phyloP scores from a whole-genome alignment of 2,797 vertebrate genomes.

The Neosilurus mollespiculum region DNA sequence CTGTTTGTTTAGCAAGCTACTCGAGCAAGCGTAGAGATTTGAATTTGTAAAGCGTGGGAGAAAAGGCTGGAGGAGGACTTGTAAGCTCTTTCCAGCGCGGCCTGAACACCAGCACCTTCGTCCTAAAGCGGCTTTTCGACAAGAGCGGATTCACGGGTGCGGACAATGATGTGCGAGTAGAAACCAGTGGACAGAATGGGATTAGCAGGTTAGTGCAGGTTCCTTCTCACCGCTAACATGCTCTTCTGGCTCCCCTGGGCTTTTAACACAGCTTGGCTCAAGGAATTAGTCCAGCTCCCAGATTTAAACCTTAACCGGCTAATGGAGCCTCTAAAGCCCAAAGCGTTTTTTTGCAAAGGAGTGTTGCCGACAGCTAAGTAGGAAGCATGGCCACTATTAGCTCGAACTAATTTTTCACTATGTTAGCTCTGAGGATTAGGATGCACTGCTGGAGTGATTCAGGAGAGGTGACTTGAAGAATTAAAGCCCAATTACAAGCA shows the following conservation, averaged over 20 bases:
- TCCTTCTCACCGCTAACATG: constrained; percentile 47
- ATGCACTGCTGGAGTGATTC: constrained; percentile 65
- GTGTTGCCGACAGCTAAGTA: constrained; percentile 50
- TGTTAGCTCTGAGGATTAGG: constrained; percentile 76
- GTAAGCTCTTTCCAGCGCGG: constrained; percentile 54
- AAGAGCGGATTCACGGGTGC: constrained; percentile 54
- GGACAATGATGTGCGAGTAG: constrained; percentile 53
- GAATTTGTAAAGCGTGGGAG: constrained; percentile 60
- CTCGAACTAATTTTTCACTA: constrained; percentile 80
- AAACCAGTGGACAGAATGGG: constrained; percentile 63
- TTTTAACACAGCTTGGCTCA: constrained; percentile 52
- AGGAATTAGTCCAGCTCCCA: constrained; percentile 62
- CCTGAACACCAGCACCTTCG: constrained; percentile 50
- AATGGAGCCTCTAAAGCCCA: constrained; percentile 64
- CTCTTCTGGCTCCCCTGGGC: constrained; percentile 49
- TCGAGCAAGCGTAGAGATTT: constrained; percentile 59
- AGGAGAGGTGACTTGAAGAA: constrained; percentile 60
- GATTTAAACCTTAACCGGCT: constrained; percentile 54
- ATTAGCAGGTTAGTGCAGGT: constrained; percentile 66
- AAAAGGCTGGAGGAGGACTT: constrained; percentile 16
- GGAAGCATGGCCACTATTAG: constrained; percentile 70
- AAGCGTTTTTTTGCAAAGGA: constrained; percentile 62
- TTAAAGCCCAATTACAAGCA: constrained; percentile 77
- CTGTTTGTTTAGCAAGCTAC: constrained; percentile 57
- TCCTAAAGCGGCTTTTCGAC: constrained; percentile 57